Evolutionary conservation across 2,797 vertebrate species (phyloP).

Genomic region (Pyrrhura leucotis): DNA sequence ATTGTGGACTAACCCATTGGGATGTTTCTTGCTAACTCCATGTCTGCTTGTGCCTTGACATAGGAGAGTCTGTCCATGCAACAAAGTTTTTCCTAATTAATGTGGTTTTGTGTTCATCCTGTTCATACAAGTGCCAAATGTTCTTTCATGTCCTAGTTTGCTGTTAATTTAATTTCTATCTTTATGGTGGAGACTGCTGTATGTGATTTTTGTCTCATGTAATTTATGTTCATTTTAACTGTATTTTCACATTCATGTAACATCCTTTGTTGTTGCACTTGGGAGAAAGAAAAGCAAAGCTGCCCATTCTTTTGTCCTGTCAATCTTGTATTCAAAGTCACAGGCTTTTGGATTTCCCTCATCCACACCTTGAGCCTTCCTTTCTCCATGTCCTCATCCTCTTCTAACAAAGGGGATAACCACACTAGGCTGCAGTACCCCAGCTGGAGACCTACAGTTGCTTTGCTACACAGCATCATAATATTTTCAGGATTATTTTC

Average conservation of each 20-base stretch:
- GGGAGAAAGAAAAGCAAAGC: not conserved
- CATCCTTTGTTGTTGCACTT: not conserved
- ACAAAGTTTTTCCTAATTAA: not conserved
- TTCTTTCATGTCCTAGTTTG: not conserved
- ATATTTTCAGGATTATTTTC: conserved; percentile 49
- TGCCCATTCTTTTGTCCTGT: not conserved
- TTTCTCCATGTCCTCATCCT: not conserved
- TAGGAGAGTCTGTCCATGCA: not conserved
- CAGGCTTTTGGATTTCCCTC: not conserved
- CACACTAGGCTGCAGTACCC: not conserved
- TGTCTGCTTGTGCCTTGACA: not conserved
- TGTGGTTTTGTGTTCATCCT: not conserved
- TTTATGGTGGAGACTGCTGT: not conserved
- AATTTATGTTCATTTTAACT: not conserved
- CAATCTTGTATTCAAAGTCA: not conserved
- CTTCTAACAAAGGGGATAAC: not conserved
- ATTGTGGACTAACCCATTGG: not conserved
- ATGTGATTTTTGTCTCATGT: not conserved
- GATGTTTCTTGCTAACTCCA: not conserved
- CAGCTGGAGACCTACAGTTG: not conserved
- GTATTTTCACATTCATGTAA: not conserved
- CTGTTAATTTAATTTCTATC: not conserved
- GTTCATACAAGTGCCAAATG: not conserved
- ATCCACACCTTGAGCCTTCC: not conserved
- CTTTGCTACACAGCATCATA: not conserved